Conservation (phyloP, 2,113 vertebrate genomes). For the Sula dactylatra region DNA sequence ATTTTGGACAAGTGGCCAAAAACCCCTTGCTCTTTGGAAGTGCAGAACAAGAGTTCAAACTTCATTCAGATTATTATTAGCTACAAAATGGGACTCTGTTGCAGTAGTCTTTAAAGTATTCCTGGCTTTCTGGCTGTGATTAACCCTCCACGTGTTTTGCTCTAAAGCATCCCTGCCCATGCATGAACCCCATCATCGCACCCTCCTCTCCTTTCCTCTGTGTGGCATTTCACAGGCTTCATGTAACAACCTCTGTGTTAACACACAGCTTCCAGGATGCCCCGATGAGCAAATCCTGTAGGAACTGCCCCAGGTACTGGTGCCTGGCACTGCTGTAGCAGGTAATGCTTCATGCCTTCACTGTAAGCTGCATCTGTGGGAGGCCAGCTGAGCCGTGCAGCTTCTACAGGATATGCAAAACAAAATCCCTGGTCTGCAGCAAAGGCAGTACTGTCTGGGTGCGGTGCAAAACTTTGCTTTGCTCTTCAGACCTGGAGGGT, state of each 20-base stretch:
- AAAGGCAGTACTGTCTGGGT: not conserved
- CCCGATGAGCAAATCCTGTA: not conserved
- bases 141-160: rapidly evolving
- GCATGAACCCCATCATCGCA: not conserved
- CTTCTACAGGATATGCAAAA: not conserved
- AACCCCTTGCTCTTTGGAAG: rapidly evolving
- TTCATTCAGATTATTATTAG: not conserved
- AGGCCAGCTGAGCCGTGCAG: not conserved
- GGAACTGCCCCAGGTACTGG: not conserved
- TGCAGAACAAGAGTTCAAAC: not conserved
- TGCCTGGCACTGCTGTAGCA: not conserved
- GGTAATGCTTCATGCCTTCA: not conserved
- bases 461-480: not conserved
- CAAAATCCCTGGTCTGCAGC: not conserved
- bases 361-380: not conserved
- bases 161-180: not conserved
- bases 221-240: not conserved
- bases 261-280: not conserved
- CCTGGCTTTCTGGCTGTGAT: not conserved
- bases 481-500: not conserved
- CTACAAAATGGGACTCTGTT: not conserved
- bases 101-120: not conserved
- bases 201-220: not conserved
- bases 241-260: not conserved
- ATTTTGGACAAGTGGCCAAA: not conserved